Evolutionary conservation across 2,113 vertebrate species (phyloP).

Genomic region (Taurulus bubalis): DNA sequence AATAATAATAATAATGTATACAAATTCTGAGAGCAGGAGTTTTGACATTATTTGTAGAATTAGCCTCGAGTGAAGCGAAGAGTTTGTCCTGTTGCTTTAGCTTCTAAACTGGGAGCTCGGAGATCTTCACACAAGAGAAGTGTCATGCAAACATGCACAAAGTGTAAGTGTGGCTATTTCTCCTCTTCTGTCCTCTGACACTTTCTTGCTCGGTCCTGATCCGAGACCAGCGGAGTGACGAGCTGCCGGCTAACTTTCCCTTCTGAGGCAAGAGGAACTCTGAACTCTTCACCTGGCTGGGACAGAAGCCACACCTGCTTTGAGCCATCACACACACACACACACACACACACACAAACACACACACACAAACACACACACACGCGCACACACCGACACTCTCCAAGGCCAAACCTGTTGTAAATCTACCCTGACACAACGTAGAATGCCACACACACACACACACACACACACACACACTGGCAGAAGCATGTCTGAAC

Average conservation of each 20-base stretch:
- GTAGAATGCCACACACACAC: conserved; percentile 37
- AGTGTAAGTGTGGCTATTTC: conserved; percentile 15
- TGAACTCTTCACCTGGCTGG: conserved; percentile 75
- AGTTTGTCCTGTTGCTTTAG: neutral
- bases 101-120: conserved; percentile 1
- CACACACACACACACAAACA: conserved; percentile 20
- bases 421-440: conserved; percentile 64
- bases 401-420: conserved; percentile 70
- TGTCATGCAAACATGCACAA: neutral
- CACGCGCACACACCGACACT: conserved; percentile 25
- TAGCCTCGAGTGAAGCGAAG: neutral
- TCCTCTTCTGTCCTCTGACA: conserved; percentile 6
- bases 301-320: conserved; percentile 49
- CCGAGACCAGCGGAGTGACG: conserved; percentile 15
- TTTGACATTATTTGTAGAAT: neutral
- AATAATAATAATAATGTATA: neutral
- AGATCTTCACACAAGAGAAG: neutral
- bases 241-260: conserved; percentile 72
- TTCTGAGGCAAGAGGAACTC: conserved; percentile 56
- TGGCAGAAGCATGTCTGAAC: conserved; percentile 47
- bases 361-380: conserved; percentile 35
- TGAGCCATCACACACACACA: conserved; percentile 37
- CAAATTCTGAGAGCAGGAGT: neutral
- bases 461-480: conserved; percentile 25
- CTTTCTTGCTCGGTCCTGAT: conserved; percentile 30